These are phyloP conservation scores for Hybognathus amarus DNA, from an alignment of 2,797 vertebrate species.

Conservation along the genomic window DNA sequence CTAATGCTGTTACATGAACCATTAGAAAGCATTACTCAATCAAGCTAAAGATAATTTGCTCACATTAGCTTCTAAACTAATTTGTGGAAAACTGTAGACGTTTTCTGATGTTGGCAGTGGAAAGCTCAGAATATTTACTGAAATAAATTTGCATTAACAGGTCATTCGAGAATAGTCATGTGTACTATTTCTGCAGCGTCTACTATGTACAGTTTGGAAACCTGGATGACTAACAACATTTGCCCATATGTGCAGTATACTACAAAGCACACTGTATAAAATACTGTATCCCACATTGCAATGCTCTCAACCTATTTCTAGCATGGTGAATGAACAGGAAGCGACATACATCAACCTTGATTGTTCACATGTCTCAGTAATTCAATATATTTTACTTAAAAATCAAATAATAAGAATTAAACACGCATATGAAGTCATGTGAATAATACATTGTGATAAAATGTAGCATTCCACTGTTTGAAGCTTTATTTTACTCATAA, in stretches of 20 bases:
- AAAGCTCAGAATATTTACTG: background rate
- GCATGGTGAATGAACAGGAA: background rate
- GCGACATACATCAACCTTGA: background rate
- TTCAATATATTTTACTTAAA: no score
- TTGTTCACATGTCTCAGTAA: background rate
- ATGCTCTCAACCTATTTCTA: background rate
- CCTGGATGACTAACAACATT: background rate
- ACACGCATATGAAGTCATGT: background rate
- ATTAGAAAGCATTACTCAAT: conserved; percentile 26
- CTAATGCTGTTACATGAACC: conserved; percentile 24
- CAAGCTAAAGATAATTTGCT: background rate
- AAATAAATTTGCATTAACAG: background rate
- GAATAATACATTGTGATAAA: background rate
- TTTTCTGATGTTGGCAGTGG: background rate
- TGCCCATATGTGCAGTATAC: background rate
- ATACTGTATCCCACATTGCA: background rate
- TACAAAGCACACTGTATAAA: background rate
- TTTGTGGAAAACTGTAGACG: background rate
- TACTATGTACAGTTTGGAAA: background rate
- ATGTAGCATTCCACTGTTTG: background rate
- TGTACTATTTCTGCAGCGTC: background rate
- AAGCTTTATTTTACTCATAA: background rate
- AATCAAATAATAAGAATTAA: background rate
- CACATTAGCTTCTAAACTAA: conserved; percentile 1
- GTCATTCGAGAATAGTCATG: background rate